A percentile compares a stretch with the other conserved stretches of the same genome.
Conservation (phyloP, 2,113 vertebrate species). For the Rhineura floridana region DNA sequence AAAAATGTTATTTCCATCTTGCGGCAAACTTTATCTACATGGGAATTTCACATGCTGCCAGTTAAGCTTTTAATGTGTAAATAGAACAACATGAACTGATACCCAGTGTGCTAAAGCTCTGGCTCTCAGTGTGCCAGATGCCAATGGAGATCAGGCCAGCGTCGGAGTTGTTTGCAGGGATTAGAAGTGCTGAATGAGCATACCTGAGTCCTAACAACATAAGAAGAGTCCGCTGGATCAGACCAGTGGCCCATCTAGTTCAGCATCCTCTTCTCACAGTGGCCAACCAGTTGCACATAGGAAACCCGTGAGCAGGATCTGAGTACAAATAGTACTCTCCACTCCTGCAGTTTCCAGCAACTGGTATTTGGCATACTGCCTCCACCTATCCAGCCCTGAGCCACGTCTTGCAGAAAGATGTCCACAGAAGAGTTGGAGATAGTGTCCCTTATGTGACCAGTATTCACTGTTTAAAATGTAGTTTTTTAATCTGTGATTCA, state of each 20-base stretch:
- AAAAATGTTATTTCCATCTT: background rate
- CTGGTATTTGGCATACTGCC: no score
- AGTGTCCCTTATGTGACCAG: background rate
- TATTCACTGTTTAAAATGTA: background rate
- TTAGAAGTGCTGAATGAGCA: background rate
- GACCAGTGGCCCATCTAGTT: no score
- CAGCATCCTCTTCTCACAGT: no score
- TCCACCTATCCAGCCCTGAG: background rate
- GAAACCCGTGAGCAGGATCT: no score
- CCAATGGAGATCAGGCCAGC: background rate
- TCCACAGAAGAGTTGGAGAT: background rate
- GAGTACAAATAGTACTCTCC: no score
- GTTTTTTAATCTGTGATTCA: background rate
- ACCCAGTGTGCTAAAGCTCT: background rate
- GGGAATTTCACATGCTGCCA: background rate
- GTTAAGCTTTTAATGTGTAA: background rate
- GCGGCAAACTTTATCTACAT: background rate
- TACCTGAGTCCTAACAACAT: background rate
- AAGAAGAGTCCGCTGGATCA: no score
- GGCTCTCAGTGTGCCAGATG: background rate
- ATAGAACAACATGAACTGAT: background rate
- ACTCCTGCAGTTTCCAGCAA: no score
- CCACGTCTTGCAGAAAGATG: background rate
- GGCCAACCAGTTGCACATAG: no score
- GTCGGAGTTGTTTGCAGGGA: background rate